Base-by-base conservation (phyloP, 2,113 vertebrate genomes). In the Petaurus breviceps region DNA sequence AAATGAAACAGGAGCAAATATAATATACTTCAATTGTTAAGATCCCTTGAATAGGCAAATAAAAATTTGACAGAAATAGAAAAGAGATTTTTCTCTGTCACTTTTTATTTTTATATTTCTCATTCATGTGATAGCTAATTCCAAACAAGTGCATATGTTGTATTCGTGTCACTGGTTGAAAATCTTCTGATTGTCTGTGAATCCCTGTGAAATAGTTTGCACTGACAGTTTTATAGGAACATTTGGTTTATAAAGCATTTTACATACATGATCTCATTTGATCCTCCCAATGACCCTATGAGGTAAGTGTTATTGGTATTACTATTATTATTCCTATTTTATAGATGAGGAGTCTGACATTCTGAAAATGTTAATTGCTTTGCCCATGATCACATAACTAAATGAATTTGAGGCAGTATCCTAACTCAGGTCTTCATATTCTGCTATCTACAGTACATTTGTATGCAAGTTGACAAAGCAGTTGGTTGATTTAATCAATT, bases 51-150 rank as follows among this genome's bases (percentile, higher is more conserved):
- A 12, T 51, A 47, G 28, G 14, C 28, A 92, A 37, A 93, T 91
- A 91, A 51, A 94, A 92, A n/a, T 96, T 90, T 91, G 24, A 92
- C 89, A 90, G 89, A 89, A 49, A 90, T 93, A 91, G 89, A 43
- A 26, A 46, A 12, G 19, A 93, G 57, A 61, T 61, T 93, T 95
- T 3, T 90, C 92, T 55, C 92, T 52, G 16, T 91, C 1, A 61
- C 1, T 28, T 28, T 77, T 24, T 46, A 37, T 89, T 89, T 84
- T 94, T 54, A 2, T 51, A 46, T 92, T 96, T 89, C 31, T 91
- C 90, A 89, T 37, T 95, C 2, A 50, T 93, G 52, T 5, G 22
- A 47, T 52, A 96, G 89, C 51, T 89, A 61, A 95, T 89, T 61
- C 1, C 92, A 97, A 89, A 8, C 37, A 51, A 61, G 46, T 50